Base-by-base conservation (phyloP, 1,140 invertebrate species). In the Pseudomyrmex gracilis region DNA sequence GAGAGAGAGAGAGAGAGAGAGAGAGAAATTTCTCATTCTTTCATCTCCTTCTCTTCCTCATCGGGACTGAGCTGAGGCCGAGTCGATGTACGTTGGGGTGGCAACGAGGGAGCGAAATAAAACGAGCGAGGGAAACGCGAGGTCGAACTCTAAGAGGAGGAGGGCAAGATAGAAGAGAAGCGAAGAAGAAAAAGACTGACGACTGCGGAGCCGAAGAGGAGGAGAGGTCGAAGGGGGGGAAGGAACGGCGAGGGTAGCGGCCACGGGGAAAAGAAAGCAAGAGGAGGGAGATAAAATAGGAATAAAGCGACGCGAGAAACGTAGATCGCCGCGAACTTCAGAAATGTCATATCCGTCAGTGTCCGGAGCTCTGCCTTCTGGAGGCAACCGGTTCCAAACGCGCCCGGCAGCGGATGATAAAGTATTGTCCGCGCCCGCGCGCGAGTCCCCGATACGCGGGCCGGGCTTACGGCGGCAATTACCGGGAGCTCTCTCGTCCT, bases 301-400 rank as follows among this genome's bases (percentile, higher is more conserved):
- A 85, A 83, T 61, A 82, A 85, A 83, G 82, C 53, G 66, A 71
- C 67, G 70, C 13, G 73, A 78, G 84, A 74, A 77, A 89, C 82
- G 85, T 71, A 68, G 73, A 86, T 82, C 85, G 88, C 86, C 78
- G 85, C 91, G 89, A 91, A 92, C 90, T 91, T 92, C 89, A 92
- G 91, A 92, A 90, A 92, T 92, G 91, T 93, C 92, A 92, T 93
- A 93, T 92, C 90, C 91, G 90, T 92, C 91, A 92, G 90, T 91
- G 90, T 90, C 90, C 87, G 71, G 83, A 57, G 78, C 60, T 84
- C 83, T 87, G 86, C 84, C 85, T 87, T 70, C 74, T 61, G 67
- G 76, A 47, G 58, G 58, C 66, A 89, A 89, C 87, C 87, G 89
- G 89, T 89, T 90, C 83, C 74, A 49, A 57, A 70, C 63, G 49